Evolutionary conservation across 2,888 invertebrate genomes (phyloP).

Genomic region (Ischnura elegans): DNA sequence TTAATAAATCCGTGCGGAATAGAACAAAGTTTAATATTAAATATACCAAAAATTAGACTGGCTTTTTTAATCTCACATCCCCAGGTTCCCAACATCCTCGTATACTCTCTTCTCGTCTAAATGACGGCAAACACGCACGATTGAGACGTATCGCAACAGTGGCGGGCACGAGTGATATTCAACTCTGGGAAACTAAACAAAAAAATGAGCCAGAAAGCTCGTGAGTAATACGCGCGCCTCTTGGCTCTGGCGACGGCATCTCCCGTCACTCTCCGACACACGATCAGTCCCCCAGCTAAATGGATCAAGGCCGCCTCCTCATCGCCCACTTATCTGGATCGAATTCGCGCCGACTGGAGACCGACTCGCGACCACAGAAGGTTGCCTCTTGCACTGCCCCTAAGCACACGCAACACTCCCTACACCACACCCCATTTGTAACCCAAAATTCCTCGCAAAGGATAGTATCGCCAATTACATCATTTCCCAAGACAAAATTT

Average conservation of each 20-base stretch:
- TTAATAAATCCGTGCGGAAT: no score
- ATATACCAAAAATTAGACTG: no score
- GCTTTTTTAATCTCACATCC: no score
- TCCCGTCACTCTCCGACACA: background rate
- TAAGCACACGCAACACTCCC: no score
- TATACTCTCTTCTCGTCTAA: background rate
- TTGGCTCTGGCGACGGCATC: background rate
- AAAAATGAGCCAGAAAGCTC: background rate
- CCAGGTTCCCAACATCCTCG: background rate
- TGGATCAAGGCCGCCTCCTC: slow-evolving; percentile 1
- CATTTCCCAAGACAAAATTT: no score
- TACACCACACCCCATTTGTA: background rate
- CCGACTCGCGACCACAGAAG: background rate
- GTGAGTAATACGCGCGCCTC: background rate
- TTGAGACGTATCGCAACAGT: slow-evolving; percentile 22
- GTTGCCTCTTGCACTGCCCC: background rate
- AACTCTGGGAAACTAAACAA: background rate
- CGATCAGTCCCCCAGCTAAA: background rate
- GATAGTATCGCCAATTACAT: no score
- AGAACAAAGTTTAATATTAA: no score
- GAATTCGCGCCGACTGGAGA: background rate
- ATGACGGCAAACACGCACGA: slow-evolving; percentile 57
- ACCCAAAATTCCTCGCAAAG: background rate
- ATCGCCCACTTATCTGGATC: background rate
- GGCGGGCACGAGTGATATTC: no score